These are phyloP conservation scores for Solenodon paradoxus DNA, from an alignment of 2,113 vertebrate genomes.

Conservation along the genomic window DNA sequence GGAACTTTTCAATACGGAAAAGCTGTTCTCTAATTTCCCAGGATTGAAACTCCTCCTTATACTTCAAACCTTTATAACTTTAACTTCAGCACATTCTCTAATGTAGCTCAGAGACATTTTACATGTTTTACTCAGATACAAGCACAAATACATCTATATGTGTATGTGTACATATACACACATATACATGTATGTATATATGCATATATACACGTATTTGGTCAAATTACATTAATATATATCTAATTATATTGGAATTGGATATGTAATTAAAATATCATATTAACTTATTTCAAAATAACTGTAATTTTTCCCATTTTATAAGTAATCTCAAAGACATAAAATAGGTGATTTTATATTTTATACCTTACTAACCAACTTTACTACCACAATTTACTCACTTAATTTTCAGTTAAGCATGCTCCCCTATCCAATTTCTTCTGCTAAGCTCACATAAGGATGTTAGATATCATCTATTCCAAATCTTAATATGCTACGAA, in stretches of 20 bases:
- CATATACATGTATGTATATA: background rate
- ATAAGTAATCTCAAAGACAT: background rate
- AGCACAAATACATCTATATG: too few species aligned
- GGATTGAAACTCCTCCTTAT: background rate
- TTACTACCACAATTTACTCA: background rate
- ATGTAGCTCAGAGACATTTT: background rate
- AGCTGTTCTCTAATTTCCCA: background rate
- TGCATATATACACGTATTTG: background rate
- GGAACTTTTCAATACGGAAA: background rate
- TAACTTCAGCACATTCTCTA: background rate
- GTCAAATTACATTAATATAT: background rate
- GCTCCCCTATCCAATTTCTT: background rate
- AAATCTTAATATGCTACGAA: background rate
- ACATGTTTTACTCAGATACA: too few species aligned
- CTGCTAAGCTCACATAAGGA: background rate
- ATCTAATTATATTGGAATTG: background rate
- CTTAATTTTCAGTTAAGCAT: background rate
- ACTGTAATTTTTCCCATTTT: background rate
- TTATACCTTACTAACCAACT: background rate
- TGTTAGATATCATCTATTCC: background rate
- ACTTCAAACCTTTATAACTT: background rate
- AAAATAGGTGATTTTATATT: background rate
- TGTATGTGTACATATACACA: too few species aligned
- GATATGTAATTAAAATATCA: background rate
- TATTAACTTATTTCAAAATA: background rate